Evolutionary conservation across 2,888 invertebrate genomes (phyloP).

Genomic region (Hypomecis atomaria): DNA sequence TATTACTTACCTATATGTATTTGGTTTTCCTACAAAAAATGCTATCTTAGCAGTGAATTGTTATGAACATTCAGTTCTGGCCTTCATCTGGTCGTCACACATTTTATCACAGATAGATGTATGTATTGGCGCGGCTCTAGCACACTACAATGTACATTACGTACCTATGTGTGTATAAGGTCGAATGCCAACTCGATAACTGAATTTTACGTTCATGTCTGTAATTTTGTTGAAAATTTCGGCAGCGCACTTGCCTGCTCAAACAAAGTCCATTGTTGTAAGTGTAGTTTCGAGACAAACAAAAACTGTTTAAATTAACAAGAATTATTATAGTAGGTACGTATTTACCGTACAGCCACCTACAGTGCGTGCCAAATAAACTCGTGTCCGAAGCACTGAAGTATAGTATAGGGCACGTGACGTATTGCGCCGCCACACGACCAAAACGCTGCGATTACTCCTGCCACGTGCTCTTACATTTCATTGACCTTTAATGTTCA

Average conservation of each 20-base stretch:
- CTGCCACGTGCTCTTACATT: slow-evolving; percentile 58
- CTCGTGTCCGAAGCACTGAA: slow-evolving; percentile 37
- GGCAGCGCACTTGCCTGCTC: slow-evolving; percentile 10
- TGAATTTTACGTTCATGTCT: slow-evolving; percentile 42
- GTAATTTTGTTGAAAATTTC: slow-evolving; percentile 43
- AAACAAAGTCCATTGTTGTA: slow-evolving; percentile 21
- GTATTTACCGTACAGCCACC: slow-evolving; percentile 35
- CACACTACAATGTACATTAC: slow-evolving; percentile 14
- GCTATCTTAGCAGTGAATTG: neutral
- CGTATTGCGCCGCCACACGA: slow-evolving; percentile 33
- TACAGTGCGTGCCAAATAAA: slow-evolving; percentile 50
- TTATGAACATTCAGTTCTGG: slow-evolving; percentile 14
- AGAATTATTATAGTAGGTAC: slow-evolving; percentile 10
- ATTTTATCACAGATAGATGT: slow-evolving; percentile 9
- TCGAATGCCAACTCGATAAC: slow-evolving; percentile 31
- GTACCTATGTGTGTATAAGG: slow-evolving; percentile 12
- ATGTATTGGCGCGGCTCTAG: slow-evolving; percentile 19
- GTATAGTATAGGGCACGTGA: slow-evolving; percentile 51
- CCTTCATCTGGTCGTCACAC: slow-evolving; percentile 11
- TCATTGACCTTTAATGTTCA: slow-evolving; percentile 58
- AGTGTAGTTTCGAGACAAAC: slow-evolving; percentile 9
- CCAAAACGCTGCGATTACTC: slow-evolving; percentile 38
- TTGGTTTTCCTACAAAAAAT: slow-evolving; percentile 1
- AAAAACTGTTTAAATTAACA: slow-evolving; percentile 9
- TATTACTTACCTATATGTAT: too few relatives aligned